phyloP scores from a whole-genome alignment of 2,888 invertebrate genomes.

The Eupelmus urozonus region DNA sequence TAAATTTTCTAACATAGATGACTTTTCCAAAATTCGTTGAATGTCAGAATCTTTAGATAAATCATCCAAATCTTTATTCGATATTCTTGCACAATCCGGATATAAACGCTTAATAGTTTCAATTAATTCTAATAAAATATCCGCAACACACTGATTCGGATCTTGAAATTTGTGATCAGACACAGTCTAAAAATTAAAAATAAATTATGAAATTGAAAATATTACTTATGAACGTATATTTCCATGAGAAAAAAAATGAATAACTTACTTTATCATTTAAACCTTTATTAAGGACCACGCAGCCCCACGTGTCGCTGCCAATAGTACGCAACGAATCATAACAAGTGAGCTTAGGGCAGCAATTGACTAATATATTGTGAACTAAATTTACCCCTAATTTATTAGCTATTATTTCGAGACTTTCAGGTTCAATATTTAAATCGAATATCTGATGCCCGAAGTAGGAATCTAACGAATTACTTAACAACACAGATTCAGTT shows the following conservation, averaged over 20 bases:
- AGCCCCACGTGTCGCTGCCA: constrained; percentile 64
- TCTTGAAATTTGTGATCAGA: constrained; percentile 56
- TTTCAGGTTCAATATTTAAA: constrained; percentile 82
- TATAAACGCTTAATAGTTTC: constrained; percentile 60
- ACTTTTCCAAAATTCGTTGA: constrained; percentile 66
- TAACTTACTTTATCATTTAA: constrained; percentile 49
- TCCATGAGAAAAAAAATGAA: no score
- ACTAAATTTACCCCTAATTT: constrained; percentile 86
- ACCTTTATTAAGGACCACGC: constrained; percentile 74
- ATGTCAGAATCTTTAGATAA: constrained; percentile 63
- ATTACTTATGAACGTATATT: neutral
- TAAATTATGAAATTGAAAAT: neutral
- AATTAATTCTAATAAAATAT: constrained; percentile 69
- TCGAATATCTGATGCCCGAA: constrained; percentile 81
- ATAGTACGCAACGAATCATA: constrained; percentile 63
- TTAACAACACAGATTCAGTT: constrained; percentile 61
- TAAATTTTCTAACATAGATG: constrained; percentile 65
- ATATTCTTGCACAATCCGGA: constrained; percentile 56
- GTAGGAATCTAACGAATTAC: constrained; percentile 67
- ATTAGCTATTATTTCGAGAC: constrained; percentile 84
- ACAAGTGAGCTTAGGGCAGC: constrained; percentile 82
- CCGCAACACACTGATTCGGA: constrained; percentile 70
- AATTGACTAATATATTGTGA: constrained; percentile 85
- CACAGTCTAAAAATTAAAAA: constrained; percentile 31
- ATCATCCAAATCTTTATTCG: constrained; percentile 55